These are phyloP conservation scores for Microcebus tavaratra DNA, from an alignment of 2,113 vertebrate genomes.

Conservation along the genomic window DNA sequence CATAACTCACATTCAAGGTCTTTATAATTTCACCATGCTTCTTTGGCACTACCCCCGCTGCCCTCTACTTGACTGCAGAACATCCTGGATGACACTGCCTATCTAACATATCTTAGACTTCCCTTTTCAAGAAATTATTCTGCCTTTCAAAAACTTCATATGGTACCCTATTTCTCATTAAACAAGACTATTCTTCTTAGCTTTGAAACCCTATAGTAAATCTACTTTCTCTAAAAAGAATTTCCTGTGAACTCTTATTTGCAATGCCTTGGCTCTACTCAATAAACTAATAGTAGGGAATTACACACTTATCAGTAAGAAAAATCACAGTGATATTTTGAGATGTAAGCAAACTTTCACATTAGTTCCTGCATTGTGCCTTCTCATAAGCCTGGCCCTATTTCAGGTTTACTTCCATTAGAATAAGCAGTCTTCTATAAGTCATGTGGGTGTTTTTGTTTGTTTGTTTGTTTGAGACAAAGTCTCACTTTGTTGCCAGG, in stretches of 20 bases:
- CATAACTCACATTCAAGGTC: not conserved
- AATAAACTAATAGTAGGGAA: not conserved
- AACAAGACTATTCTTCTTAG: not conserved
- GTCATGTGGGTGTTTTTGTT: not conserved
- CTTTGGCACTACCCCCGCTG: not conserved
- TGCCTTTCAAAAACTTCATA: not conserved
- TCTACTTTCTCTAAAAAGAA: not conserved
- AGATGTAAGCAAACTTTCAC: not conserved
- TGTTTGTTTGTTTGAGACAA: no score
- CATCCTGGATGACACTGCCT: not conserved
- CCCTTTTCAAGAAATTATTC: not conserved
- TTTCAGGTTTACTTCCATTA: not conserved
- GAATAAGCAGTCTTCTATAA: not conserved
- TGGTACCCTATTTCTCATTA: not conserved
- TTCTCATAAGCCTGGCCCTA: not conserved
- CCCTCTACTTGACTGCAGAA: not conserved
- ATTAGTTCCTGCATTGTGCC: not conserved
- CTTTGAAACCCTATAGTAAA: slow-evolving; percentile 4
- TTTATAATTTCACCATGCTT: not conserved
- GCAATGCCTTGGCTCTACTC: not conserved
- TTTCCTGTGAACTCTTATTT: not conserved
- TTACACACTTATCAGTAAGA: not conserved
- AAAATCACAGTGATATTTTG: not conserved
- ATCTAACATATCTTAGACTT: not conserved
- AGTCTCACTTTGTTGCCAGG: no score